Conservation (phyloP, 2,888 invertebrate species). For the Hirtodrosophila cameraria region DNA sequence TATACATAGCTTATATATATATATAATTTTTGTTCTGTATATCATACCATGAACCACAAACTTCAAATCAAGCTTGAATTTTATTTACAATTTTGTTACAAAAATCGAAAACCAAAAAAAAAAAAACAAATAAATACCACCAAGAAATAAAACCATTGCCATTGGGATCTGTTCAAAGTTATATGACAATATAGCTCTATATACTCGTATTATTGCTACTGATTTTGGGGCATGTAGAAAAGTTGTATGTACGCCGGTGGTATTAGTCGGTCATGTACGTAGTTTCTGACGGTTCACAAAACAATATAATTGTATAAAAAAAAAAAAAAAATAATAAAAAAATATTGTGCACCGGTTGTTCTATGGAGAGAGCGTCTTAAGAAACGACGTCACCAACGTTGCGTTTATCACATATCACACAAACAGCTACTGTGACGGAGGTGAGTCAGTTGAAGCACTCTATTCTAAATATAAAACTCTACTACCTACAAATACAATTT, state of each 20-base stretch:
- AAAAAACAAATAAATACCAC: constrained; percentile 17
- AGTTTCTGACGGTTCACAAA: constrained; percentile 46
- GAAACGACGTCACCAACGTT: constrained; percentile 38
- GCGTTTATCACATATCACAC: constrained; percentile 51
- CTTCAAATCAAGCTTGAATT: constrained; percentile 54
- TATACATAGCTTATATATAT: constrained; percentile 37
- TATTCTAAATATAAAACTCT: constrained; percentile 70
- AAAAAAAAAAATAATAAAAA: not conserved
- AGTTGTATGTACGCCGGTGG: constrained; percentile 66
- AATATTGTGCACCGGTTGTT: constrained; percentile 30
- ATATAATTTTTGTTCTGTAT: constrained; percentile 65
- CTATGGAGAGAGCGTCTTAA: constrained; percentile 33
- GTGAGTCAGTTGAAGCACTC: constrained; percentile 77
- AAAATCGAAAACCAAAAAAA: constrained; percentile 11
- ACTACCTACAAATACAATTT: constrained; percentile 58
- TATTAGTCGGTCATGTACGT: constrained; percentile 62
- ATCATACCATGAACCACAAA: constrained; percentile 75
- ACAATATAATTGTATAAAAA: constrained; percentile 1
- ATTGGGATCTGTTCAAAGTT: constrained; percentile 79
- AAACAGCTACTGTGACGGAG: constrained; percentile 74
- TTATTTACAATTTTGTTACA: constrained; percentile 53
- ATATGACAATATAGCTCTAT: constrained; percentile 54
- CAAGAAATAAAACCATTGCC: constrained; percentile 42
- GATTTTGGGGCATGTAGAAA: constrained; percentile 62
- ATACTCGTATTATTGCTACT: constrained; percentile 51